Base-by-base conservation (phyloP, 2,888 invertebrate species). In the Hemicrepidius hirtus region DNA sequence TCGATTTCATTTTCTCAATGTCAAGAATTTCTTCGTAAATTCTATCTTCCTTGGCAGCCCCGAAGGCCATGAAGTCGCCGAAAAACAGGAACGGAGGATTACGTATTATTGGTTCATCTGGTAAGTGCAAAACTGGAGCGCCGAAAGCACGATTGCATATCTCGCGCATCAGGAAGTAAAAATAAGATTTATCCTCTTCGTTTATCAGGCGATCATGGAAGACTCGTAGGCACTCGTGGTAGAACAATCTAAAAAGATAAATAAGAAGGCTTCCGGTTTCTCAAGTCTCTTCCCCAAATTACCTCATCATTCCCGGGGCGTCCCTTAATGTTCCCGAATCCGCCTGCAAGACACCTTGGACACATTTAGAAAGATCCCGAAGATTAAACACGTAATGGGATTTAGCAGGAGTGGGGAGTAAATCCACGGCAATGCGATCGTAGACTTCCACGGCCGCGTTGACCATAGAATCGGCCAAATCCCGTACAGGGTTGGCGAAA, bases 341-440 rank as follows among this genome's bases (percentile, higher is more conserved):
- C 0, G 95, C 95, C 84, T 97, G 97, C 63, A 96, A 86, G 7
- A 96, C 91, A n/a, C 96, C 97, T 86, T 97, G 97, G 80, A 97
- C 89, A 74, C 95, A 95, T 85, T 97, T 97, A 9, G 97, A 96
- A 44, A 97, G 88, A 87, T 97, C 97, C 53, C 97, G 89, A 79
- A 97, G 87, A 86, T 97, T 98, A 85, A 97, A 98, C 12, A 97
- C 92, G 82, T 98, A 97, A 86, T 97, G 97, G 0, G 95, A 95
- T 84, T 97, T 97, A 24, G 95, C 92, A 0, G 97, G 97, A 0
- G 97, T 97, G 0, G 97, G 97, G 28, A 97, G 86, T 77, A 98
- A 90, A 80, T 95, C 94, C 0, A 90, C 87, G 13, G 93, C 91
- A 50, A 97, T 95, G 80, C 92, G 91, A 75, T 91, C 89, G 83